Evolutionary conservation across 2,113 vertebrate species (phyloP).

Genomic region (Struthidea cinerea): DNA sequence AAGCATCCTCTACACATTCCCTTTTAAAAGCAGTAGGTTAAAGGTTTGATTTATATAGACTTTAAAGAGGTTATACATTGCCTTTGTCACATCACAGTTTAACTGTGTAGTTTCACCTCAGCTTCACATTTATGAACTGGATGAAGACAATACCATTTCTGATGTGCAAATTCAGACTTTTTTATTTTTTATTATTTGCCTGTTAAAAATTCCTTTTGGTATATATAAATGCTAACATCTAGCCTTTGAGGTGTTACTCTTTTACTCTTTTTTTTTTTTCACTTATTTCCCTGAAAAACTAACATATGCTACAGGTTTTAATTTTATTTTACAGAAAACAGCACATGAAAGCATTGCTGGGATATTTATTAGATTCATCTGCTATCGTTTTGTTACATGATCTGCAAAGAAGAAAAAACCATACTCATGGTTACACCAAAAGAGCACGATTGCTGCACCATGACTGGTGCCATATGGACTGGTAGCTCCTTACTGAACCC

Average conservation of each 20-base stretch:
- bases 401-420: not conserved
- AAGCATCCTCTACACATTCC: slow-evolving; percentile 35
- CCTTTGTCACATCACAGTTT: slow-evolving; percentile 20
- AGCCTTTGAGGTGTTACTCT: not conserved
- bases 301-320: not conserved
- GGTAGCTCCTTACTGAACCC: not conserved
- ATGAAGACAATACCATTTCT: slow-evolving; percentile 20
- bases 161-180: not conserved
- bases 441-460: not conserved
- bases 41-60: slow-evolving; percentile 53
- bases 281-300: not conserved
- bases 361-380: slow-evolving; percentile 9
- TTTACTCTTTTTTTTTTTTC: not conserved
- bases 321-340: slow-evolving; percentile 24
- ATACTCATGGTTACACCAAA: not conserved
- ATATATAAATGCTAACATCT: not conserved
- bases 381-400: not conserved
- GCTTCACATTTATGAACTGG: not conserved
- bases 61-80: slow-evolving; percentile 47
- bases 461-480: not conserved
- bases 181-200: not conserved
- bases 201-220: not conserved
- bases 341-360: not conserved
- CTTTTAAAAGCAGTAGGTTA: slow-evolving; percentile 38
- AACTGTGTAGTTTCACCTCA: slow-evolving; percentile 41